phyloP scores from a whole-genome alignment of 2,888 invertebrate genomes.

The Cryptophagus acutangulus region DNA sequence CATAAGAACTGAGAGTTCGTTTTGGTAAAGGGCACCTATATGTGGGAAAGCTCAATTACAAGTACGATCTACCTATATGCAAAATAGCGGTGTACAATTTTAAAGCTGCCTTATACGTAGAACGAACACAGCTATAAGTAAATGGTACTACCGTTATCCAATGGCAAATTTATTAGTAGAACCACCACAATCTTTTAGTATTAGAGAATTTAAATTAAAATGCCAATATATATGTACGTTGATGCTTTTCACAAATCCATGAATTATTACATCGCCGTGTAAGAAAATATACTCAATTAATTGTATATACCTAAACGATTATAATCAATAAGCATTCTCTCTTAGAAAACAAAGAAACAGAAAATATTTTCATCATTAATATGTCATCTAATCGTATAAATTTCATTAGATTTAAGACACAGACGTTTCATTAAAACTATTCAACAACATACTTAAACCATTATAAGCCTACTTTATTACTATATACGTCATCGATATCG shows the following conservation, averaged over 20 bases:
- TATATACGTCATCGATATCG: too few species aligned
- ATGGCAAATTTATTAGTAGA: conserved; percentile 37
- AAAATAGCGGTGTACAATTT: conserved; percentile 29
- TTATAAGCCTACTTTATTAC: too few species aligned
- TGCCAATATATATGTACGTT: conserved; percentile 23
- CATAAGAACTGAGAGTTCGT: conserved; percentile 8
- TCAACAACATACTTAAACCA: conserved; percentile 9
- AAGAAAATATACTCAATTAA: conserved; percentile 24
- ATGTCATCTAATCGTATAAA: conserved; percentile 12
- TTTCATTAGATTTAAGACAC: conserved; percentile 10
- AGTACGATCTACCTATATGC: conserved; percentile 21
- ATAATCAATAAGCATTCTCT: conserved; percentile 19
- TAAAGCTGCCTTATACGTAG: conserved; percentile 32
- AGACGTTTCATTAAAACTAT: conserved; percentile 11
- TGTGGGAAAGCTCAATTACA: too few species aligned
- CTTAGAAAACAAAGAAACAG: conserved; percentile 10
- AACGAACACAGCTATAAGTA: conserved; percentile 34
- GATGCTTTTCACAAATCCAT: conserved; percentile 19
- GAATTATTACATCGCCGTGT: conserved; percentile 18
- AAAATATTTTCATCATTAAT: conserved; percentile 12
- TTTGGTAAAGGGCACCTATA: conserved; percentile 23
- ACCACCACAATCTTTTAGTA: conserved; percentile 29
- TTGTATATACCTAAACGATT: conserved; percentile 18
- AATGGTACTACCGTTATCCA: conserved; percentile 34
- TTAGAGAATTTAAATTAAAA: conserved; percentile 31